Conservation (phyloP, 2,888 invertebrate species). For the Rhaphigaster nebulosa region DNA sequence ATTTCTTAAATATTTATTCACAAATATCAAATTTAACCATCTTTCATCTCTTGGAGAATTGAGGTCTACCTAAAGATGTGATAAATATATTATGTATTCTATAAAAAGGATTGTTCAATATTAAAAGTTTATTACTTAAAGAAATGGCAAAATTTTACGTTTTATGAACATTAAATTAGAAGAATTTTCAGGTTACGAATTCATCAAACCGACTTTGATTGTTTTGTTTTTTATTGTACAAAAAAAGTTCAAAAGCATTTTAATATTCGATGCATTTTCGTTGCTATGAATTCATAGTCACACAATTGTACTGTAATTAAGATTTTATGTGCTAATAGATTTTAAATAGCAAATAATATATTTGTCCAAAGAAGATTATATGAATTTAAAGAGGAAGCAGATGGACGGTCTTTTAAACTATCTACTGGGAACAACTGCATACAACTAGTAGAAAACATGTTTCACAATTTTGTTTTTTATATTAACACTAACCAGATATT, state of each 20-base stretch:
- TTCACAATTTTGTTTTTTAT: constrained; percentile 41
- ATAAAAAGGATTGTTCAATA: neutral
- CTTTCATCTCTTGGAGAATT: neutral
- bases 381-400: neutral
- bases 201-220: neutral
- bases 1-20: neutral
- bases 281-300: constrained; percentile 9
- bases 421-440: constrained; percentile 27
- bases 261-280: constrained; percentile 1
- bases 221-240: neutral
- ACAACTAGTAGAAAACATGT: constrained; percentile 9
- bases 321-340: neutral
- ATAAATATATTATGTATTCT: neutral
- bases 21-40: neutral
- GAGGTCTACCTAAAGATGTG: too few species aligned
- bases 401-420: constrained; percentile 53
- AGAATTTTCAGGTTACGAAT: neutral
- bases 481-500: constrained; percentile 58
- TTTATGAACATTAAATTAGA: neutral
- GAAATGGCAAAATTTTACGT: neutral
- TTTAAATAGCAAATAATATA: constrained; percentile 4
- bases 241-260: neutral
- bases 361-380: neutral
- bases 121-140: neutral
- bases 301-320: constrained; percentile 13